Conservation (phyloP, 2,888 invertebrate genomes). For the Nemurella pictetii region DNA sequence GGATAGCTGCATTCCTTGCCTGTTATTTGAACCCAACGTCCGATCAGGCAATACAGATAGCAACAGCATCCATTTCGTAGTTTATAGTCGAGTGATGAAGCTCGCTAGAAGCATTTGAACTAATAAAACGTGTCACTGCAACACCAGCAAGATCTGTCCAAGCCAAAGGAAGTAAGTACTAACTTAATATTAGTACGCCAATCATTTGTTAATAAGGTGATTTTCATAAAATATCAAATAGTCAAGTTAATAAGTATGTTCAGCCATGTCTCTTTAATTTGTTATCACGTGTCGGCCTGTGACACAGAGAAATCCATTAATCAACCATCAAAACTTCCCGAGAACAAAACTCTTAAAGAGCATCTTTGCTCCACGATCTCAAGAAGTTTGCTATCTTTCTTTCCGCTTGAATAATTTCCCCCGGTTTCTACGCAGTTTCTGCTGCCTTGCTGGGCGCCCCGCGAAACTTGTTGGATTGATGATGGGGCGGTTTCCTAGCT, state of each 20-base stretch:
- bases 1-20: too few relatives aligned
- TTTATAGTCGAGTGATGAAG: too few relatives aligned
- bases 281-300: neutral
- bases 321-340: conserved; percentile 4
- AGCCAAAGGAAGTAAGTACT: too few relatives aligned
- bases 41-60: too few relatives aligned
- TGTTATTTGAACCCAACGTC: too few relatives aligned
- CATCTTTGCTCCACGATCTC: conserved; percentile 1
- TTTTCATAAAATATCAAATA: neutral
- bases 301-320: neutral
- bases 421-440: neutral
- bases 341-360: conserved; percentile 9
- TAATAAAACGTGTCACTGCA: too few relatives aligned
- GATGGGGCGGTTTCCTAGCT: conserved; percentile 10
- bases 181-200: too few relatives aligned
- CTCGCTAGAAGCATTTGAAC: too few relatives aligned
- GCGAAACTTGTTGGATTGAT: neutral
- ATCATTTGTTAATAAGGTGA: neutral
- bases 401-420: conserved; percentile 1
- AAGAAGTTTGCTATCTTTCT: conserved; percentile 16
- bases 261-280: neutral
- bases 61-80: too few relatives aligned
- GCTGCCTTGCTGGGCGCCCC: neutral
- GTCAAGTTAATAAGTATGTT: neutral
- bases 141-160: too few relatives aligned